Base-by-base conservation (phyloP, 1,140 invertebrate species). In the Manduca sexta region DNA sequence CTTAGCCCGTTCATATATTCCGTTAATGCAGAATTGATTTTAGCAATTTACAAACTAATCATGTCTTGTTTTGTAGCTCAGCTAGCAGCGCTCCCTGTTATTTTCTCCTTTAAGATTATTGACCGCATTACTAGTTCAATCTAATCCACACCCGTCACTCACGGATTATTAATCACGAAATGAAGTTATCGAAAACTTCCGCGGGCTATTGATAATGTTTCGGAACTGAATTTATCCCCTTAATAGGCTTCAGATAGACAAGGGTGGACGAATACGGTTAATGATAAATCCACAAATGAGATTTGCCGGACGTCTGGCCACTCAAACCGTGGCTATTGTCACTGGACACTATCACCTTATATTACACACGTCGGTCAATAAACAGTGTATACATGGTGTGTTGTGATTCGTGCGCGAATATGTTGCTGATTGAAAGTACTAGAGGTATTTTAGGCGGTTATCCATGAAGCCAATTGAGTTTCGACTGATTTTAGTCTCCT, bases 251-350 rank as follows among this genome's bases (percentile, higher is more conserved):
- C 60, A 51, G 45, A 58, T 58, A 65, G 63, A 63, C 58, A 69
- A 76, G 77, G 79, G 74, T 80, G 76, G 58, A 71, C 74, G 76
- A 76, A 83, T 76, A 74, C 77, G 71, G 79, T 82, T 85, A 83
- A 85, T 85, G 82, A 85, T 85, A 85, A 85, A 80, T 80, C 82
- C 79, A 80, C 82, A 83, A 85, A 85, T 83, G 79, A 85, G 82
- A 85, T 85, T 85, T 85, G 78, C 76, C 65, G 75, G 79, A 75
- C 78, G 74, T 62, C 68, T 75, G 78, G 72, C 75, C 77, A 84
- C 81, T 84, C 79, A 64, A 75, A 75, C 66, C 69, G 62, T 65
- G 62, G 64, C 72, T 45, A 83, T 83, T 83, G 81, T 83, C 62
- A 77, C 64, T 68, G 71, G 66, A 78, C 70, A 82, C 78, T 84